Conservation (phyloP, 2,888 invertebrate species). For the Halocaridina rubra region DNA sequence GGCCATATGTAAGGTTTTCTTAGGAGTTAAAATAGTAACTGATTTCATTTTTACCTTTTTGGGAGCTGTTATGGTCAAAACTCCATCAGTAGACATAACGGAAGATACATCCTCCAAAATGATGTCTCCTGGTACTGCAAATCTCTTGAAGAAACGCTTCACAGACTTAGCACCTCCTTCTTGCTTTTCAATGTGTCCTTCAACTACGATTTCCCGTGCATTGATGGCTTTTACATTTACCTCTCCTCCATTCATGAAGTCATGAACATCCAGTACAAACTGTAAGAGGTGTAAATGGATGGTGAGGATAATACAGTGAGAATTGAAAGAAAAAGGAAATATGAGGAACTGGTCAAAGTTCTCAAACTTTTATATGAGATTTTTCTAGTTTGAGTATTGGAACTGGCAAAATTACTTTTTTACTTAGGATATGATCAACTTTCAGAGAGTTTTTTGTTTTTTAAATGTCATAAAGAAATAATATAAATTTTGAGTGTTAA, state of each 20-base stretch:
- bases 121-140: constrained; percentile 33
- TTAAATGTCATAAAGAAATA: no score
- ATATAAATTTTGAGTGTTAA: no score
- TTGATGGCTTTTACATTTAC: constrained; percentile 47
- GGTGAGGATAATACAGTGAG: not conserved
- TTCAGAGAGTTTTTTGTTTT: no score
- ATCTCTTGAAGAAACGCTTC: constrained; percentile 46
- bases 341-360: not conserved
- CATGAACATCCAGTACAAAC: constrained; percentile 55
- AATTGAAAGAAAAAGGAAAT: not conserved
- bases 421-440: no score
- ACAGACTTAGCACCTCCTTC: constrained; percentile 29
- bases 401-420: no score
- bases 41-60: constrained; percentile 15
- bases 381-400: no score
- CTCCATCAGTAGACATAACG: constrained; percentile 43
- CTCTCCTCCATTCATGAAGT: constrained; percentile 44
- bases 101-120: constrained; percentile 37
- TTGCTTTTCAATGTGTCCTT: constrained; percentile 42
- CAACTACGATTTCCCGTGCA: constrained; percentile 41
- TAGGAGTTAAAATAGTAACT: not conserved
- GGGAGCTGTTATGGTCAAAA: constrained; percentile 49
- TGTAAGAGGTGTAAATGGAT: not conserved
- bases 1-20: not conserved
- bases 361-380: no score